phyloP scores from a whole-genome alignment of 1,140 invertebrate species.

The Paraescarpia echinospica region DNA sequence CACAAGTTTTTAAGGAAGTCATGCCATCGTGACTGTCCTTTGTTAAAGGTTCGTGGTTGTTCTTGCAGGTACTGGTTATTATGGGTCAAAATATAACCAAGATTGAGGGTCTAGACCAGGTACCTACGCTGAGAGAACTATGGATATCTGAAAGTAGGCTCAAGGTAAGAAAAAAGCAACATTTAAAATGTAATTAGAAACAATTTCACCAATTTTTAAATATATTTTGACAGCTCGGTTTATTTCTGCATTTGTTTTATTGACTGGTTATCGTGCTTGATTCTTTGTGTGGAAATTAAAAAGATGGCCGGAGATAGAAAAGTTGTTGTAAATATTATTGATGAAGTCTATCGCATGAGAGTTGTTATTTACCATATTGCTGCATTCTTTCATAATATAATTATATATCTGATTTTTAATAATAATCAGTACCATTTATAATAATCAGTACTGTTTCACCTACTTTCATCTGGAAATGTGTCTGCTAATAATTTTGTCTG shows the following conservation, averaged over 20 bases:
- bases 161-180: slow-evolving; percentile 35
- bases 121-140: slow-evolving; percentile 45
- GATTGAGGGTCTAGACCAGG: slow-evolving; percentile 40
- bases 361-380: background rate
- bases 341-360: background rate
- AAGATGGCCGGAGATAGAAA: background rate
- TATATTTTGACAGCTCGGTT: background rate
- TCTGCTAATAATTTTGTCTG: background rate
- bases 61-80: slow-evolving; percentile 37
- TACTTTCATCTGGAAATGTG: background rate
- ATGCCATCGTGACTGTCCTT: background rate
- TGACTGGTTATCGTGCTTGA: slow-evolving; percentile 8
- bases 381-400: too few species aligned
- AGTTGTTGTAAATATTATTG: background rate
- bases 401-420: background rate
- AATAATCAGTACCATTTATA: background rate
- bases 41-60: too few species aligned
- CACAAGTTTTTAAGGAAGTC: background rate
- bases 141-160: slow-evolving; percentile 54
- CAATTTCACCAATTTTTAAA: background rate
- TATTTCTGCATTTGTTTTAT: background rate
- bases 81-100: slow-evolving; percentile 45
- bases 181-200: background rate
- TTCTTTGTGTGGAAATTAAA: background rate
- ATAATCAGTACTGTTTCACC: background rate